Base-by-base conservation (phyloP, 2,113 vertebrate species). In the Phalacrocorax brasilianus region DNA sequence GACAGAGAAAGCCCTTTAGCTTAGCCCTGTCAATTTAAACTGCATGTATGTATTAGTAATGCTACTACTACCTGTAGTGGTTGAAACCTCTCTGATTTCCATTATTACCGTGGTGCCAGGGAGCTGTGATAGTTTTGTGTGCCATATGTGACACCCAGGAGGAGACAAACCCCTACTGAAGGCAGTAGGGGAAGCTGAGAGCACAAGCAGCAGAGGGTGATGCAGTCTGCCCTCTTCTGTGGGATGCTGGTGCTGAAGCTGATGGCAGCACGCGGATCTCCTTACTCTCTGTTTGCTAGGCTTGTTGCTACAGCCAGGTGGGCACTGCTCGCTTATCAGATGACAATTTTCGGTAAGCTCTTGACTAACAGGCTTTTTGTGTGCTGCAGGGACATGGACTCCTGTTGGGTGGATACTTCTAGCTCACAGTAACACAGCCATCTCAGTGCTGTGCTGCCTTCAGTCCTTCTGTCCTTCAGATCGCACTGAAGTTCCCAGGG, bases 1-100 rank as follows among this genome's bases (percentile, higher is more conserved):
- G 87, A 42, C 76, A 56, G 6, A 33, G 26, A 77, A 84, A 89
- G 77, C 68, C 66, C 68, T 95, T 93, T 30, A 78, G 86, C 79
- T 95, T 72, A 52, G 52, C 38, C 70, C 44, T 33, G 33, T 47
- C 44, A 24, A 22, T 63, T 89, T 47, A 63, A 89, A 33, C 52
- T 44, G 12, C 18, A 10, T 28, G 5, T 42, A 35, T 70, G 61
- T 61, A 70, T 71, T 80, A 92, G n/a, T 28, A 62, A 66, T 21
- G 26, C 19, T 56, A 14, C 44, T 32, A 7, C n/a, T 85, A 32
- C 30, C 35, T 55, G 45, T 35, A 47, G 24, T 53, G 24, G 62
- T 49, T 78, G 77, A 74, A 85, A 78, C 73, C 53, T 78, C 4
- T 6, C 9, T 47, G 47, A 61, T 67, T 91, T 70, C 18, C 18